Evolutionary conservation across 2,888 invertebrate genomes (phyloP), one percentile per base, ranked within the genome.

Genomic region (Diarsia rubi): DNA sequence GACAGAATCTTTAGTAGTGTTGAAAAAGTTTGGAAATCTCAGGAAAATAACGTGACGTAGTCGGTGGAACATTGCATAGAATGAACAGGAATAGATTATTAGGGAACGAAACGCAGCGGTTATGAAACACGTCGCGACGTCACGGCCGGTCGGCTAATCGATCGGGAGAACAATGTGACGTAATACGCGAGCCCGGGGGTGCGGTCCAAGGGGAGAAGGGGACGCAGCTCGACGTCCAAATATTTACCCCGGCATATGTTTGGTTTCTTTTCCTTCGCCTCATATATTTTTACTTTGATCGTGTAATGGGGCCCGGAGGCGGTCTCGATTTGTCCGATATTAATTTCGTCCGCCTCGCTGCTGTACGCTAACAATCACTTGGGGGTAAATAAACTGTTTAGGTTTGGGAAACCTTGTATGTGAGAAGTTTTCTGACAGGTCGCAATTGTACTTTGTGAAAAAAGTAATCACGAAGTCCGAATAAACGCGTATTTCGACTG

Each of bases 221-320:
- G 90, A 86, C 90, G 88, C 90, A 89, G 88, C 88, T 89, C 90
- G 88, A 92, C 91, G 92, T 92, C 93, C 94, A 95, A 96, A 96
- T 96, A 96, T 96, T 96, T 96, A 93, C 93, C 88, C 91, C 90
- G 91, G 95, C 95, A 95, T 95, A 95, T 96, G 96, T 95, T 96
- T 95, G 95, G 95, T 95, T 96, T 96, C 96, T 94, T 96, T 96
- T 95, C 93, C 94, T 95, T 92, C 94, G 95, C 94, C 93, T 96
- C 96, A 96, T 96, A 96, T 96, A 96, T 96, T 96, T 96, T 96
- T 94, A 94, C 95, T 95, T 95, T 95, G 95, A 95, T 95, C 93
- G 92, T 83, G 92, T 95, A 96, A 96, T 95, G 90, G 94, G 92
- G 92, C 92, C 94, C 94, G 83, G 90, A 91, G 95, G 95, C 94